These are phyloP conservation scores for Rhinophrynus dorsalis DNA, from an alignment of 2,797 vertebrate species.

Conservation along the genomic window DNA sequence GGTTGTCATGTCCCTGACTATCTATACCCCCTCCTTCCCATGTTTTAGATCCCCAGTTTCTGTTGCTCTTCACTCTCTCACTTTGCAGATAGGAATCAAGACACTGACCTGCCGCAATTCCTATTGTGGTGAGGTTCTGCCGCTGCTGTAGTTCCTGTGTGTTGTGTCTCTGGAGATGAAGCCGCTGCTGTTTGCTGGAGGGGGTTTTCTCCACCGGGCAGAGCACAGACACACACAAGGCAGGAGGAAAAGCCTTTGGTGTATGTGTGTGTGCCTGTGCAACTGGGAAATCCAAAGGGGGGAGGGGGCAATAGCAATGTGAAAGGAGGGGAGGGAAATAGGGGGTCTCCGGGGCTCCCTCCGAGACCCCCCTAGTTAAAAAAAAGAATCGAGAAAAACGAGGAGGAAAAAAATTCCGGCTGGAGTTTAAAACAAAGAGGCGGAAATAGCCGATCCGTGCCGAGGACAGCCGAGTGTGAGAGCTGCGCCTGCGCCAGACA, in stretches of 20 bases:
- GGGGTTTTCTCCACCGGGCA: conserved; percentile 31
- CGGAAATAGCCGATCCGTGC: conserved; percentile 92
- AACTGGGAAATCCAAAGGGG: conserved; percentile 50
- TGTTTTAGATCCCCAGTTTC: not conserved
- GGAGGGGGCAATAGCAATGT: conserved; percentile 49
- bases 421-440: conserved; percentile 96
- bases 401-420: conserved; percentile 64
- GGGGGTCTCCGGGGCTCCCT: conserved; percentile 55
- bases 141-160: conserved; percentile 15
- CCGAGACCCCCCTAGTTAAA: conserved; percentile 51
- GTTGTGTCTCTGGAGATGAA: conserved; percentile 27
- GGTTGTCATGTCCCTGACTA: conserved; percentile 12
- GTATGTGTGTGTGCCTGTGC: conserved; percentile 24
- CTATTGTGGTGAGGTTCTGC: not conserved
- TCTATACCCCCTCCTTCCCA: not conserved
- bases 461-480: conserved; percentile 82
- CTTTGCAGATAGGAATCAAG: conserved; percentile 21
- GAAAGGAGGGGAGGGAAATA: conserved; percentile 36
- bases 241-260: conserved; percentile 21
- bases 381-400: conserved; percentile 27
- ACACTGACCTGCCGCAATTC: conserved; percentile 42
- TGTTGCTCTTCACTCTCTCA: not conserved
- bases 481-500: conserved; percentile 50
- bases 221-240: conserved; percentile 43
- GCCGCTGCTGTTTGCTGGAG: conserved; percentile 25